Base-by-base conservation (phyloP, 2,113 vertebrate genomes). In the Loxodonta africana region DNA sequence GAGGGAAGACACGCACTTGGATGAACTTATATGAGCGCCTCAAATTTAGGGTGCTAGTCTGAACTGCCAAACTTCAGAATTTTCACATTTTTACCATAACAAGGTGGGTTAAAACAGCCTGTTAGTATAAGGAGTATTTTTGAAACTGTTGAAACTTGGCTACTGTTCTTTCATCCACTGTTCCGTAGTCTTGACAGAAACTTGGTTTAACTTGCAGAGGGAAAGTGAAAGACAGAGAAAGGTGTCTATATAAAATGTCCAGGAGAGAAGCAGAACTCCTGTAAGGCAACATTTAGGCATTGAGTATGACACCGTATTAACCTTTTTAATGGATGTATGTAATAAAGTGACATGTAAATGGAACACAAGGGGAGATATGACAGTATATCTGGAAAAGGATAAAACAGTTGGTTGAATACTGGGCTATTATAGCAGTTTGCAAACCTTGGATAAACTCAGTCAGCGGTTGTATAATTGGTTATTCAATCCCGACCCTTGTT, bases 391-490 rank as follows among this genome's bases (percentile, higher is more conserved):
- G 99, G 99, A 99, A 98, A 97, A 97, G 98, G 99, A 99, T 99
- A 98, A 99, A 99, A 99, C 98, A 98, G 98, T 97, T 98, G 95
- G 98, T 98, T 99, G 99, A 99, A 99, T 99, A 99, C 99, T 99
- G 99, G 98, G 99, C 99, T 99, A 99, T 99, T 99, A 98, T 99
- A 98, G 99, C 98, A 98, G 99, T 99, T 99, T 99, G 99, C 99
- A 99, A 99, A 99, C 99, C 99, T 99, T 99, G 99, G 99, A 99
- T 99, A 99, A 99, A 99, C 99, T 99, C 99, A 99, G 99, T 99
- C 99, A 99, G 99, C 98, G 99, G 99, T 99, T 99, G 99, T 99
- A 99, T 99, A 99, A 99, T 99, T 99, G 99, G 99, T 99, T 99
- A 99, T 99, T 99, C 99, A 99, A 99, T 98, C 98, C 99, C 99